A percentile compares a stretch with the other conserved stretches of the same genome.
These are phyloP conservation scores for Mystacornis crossleyi DNA, from an alignment of 2,113 vertebrate species.

Conservation along the genomic window DNA sequence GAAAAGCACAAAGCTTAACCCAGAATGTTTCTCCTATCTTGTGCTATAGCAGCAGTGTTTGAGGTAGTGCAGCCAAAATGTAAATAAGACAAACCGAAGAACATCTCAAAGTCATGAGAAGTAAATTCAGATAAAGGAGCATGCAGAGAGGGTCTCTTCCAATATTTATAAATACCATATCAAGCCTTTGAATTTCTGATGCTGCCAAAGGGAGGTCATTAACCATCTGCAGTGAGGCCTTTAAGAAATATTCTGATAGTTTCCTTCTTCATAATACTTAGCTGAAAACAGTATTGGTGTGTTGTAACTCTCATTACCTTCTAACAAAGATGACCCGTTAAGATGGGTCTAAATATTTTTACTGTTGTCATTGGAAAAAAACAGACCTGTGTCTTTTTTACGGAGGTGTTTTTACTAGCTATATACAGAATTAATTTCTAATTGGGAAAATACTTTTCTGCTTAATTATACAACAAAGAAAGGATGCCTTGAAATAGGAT, in stretches of 20 bases:
- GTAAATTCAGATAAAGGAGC: not conserved
- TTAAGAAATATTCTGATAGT: not conserved
- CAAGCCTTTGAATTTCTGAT: not conserved
- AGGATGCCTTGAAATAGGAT: slow-evolving; percentile 54
- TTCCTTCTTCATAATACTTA: not conserved
- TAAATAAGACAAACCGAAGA: not conserved
- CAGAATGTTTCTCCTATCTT: not conserved
- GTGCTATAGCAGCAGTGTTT: not conserved
- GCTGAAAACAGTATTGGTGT: not conserved
- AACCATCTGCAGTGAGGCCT: not conserved
- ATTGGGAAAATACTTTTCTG: slow-evolving; percentile 46
- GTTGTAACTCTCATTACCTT: not conserved
- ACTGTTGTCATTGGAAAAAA: not conserved
- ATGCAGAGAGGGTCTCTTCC: not conserved
- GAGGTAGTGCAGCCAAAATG: not conserved
- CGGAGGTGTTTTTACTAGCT: not conserved
- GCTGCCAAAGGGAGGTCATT: not conserved
- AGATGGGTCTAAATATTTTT: not conserved
- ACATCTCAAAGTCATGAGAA: not conserved
- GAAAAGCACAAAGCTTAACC: not conserved
- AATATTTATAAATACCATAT: not conserved
- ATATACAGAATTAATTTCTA: not conserved
- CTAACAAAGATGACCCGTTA: not conserved
- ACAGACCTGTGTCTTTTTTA: not conserved
- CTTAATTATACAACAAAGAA: slow-evolving; percentile 67